A percentile compares a stretch with the other conserved stretches of the same genome.
Conservation (phyloP, 2,888 invertebrate species). For the Margaritifera margaritifera region DNA sequence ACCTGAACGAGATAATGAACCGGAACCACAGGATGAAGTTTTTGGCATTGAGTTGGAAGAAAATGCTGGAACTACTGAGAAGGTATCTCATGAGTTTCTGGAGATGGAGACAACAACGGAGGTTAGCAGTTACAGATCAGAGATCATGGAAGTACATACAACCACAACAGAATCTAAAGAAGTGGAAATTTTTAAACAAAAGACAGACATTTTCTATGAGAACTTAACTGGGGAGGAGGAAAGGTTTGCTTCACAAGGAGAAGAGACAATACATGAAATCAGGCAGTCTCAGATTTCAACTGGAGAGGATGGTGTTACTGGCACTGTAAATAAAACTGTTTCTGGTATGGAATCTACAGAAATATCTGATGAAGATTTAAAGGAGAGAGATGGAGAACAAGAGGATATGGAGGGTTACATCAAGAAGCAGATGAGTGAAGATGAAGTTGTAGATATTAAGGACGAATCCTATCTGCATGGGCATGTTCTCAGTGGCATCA, state of each 20-base stretch:
- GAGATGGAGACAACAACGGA: conserved; percentile 12
- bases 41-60: conserved; percentile 12
- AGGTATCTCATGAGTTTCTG: conserved; percentile 9
- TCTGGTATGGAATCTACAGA: conserved; percentile 1
- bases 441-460: conserved; percentile 17
- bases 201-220: too few species aligned
- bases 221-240: too few species aligned
- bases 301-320: conserved; percentile 6
- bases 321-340: conserved; percentile 13
- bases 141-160: too few species aligned
- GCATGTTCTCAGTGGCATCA: conserved; percentile 35
- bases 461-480: conserved; percentile 34
- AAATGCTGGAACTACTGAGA: background rate
- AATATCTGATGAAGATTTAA: conserved; percentile 3
- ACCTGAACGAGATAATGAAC: background rate
- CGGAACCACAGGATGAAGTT: conserved; percentile 9
- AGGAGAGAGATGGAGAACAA: conserved; percentile 2
- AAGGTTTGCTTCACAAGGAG: too few species aligned
- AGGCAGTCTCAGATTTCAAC: too few species aligned
- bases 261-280: too few species aligned
- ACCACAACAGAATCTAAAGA: too few species aligned
- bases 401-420: background rate
- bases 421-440: conserved; percentile 17
- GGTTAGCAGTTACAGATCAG: too few species aligned
- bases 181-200: too few species aligned